These are phyloP conservation scores for Cyclina sinensis DNA, from an alignment of 1,140 invertebrate genomes.

Conservation along the genomic window DNA sequence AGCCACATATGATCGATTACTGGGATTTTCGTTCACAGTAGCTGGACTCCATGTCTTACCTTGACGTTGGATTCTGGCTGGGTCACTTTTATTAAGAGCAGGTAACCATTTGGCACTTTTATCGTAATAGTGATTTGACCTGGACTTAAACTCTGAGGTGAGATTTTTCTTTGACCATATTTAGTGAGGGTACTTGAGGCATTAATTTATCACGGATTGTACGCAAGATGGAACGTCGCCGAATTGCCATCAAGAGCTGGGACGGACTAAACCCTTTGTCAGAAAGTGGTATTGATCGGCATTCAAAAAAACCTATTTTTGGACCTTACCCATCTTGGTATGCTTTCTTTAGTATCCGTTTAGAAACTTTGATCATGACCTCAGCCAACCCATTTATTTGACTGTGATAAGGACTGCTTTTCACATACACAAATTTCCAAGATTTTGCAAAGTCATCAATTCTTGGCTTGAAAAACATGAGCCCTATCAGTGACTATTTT, in stretches of 20 bases:
- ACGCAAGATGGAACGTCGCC: background rate
- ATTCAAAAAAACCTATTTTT: conserved; percentile 1
- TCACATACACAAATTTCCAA: conserved; percentile 84
- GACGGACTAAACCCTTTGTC: conserved; percentile 30
- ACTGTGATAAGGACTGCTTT: conserved; percentile 79
- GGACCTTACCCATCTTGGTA: background rate
- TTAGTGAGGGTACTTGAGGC: background rate
- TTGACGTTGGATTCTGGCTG: background rate
- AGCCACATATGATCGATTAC: background rate
- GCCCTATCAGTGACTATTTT: conserved; percentile 13
- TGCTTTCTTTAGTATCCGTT: background rate
- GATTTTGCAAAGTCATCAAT: conserved; percentile 77
- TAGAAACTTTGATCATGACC: conserved; percentile 7
- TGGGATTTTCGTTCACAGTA: background rate
- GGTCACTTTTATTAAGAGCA: background rate
- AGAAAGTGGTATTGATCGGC: background rate
- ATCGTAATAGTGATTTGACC: background rate
- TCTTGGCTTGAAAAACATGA: conserved; percentile 31
- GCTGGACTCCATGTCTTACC: conserved; percentile 8
- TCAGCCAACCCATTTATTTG: conserved; percentile 19
- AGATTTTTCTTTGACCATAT: conserved; percentile 6
- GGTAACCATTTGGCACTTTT: background rate
- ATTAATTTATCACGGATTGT: background rate
- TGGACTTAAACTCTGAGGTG: background rate
- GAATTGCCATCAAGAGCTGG: background rate